A percentile compares a stretch with the other conserved stretches of the same genome.
phyloP scores from a whole-genome alignment of 2,113 vertebrate species.

The Melanerpes formicivorus region DNA sequence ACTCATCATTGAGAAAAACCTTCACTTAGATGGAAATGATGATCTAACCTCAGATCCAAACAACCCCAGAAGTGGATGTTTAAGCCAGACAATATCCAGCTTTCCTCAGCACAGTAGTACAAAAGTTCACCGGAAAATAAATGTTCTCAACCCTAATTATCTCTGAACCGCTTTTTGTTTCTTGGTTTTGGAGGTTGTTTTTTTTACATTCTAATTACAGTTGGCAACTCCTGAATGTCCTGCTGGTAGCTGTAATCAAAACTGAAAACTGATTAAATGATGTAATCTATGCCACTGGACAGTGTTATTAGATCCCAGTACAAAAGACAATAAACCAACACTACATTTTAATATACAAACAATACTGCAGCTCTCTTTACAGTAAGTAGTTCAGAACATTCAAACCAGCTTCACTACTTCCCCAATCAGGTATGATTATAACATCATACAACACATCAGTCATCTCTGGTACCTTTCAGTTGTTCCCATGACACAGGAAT shows the following conservation, averaged over 20 bases:
- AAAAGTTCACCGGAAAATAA: constrained; percentile 11
- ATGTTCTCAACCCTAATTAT: constrained; percentile 15
- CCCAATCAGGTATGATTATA: accelerated
- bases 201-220: constrained; percentile 39
- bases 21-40: not conserved
- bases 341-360: not conserved
- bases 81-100: not conserved
- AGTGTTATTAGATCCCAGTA: not conserved
- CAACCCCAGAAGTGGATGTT: not conserved
- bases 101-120: not conserved
- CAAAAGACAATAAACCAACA: not conserved
- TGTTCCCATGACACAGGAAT: not conserved
- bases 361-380: not conserved
- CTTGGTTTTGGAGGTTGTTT: not conserved
- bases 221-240: constrained; percentile 8
- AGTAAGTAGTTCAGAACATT: not conserved
- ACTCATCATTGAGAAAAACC: not conserved
- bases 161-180: not conserved
- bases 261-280: constrained; percentile 40
- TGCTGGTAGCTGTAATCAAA: constrained; percentile 45
- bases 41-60: not conserved
- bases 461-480: not conserved
- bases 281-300: not conserved
- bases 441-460: accelerated
- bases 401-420: not conserved